Conservation (phyloP, 2,888 invertebrate species). For the Bruchidius siliquastri region DNA sequence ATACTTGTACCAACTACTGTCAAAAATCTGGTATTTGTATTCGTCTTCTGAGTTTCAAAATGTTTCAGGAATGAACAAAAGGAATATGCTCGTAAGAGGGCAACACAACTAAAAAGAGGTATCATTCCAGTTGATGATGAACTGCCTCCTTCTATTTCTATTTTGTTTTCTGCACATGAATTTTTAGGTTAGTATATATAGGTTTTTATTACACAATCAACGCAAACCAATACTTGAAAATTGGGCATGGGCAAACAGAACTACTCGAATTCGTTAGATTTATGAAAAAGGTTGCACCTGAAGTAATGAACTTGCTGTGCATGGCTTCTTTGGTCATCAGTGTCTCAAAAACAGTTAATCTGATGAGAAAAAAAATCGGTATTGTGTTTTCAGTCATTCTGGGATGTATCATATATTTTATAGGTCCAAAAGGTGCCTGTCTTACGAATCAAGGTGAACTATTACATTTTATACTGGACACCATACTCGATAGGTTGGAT, state of each 20-base stretch:
- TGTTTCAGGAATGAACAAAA: slow-evolving; percentile 60
- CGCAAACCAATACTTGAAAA: too few species aligned
- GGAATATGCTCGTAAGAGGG: slow-evolving; percentile 53
- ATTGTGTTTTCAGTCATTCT: too few species aligned
- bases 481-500: slow-evolving; percentile 64
- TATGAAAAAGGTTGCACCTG: too few species aligned
- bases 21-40: too few species aligned
- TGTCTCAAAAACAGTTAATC: too few species aligned
- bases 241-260: too few species aligned
- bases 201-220: neutral
- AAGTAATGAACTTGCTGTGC: too few species aligned
- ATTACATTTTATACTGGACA: slow-evolving; percentile 71
- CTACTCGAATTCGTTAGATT: too few species aligned
- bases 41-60: neutral
- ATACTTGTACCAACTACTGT: too few species aligned
- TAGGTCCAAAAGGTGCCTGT: slow-evolving; percentile 68
- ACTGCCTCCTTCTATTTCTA: slow-evolving; percentile 67
- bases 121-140: slow-evolving; percentile 16
- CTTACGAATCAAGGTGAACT: slow-evolving; percentile 71
- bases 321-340: too few species aligned
- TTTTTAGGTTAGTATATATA: slow-evolving; percentile 61
- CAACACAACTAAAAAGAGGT: slow-evolving; percentile 38
- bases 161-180: slow-evolving; percentile 80
- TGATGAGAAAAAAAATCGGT: too few species aligned
- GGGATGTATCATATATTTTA: slow-evolving; percentile 2